Base-by-base conservation (phyloP, 1,140 invertebrate genomes). In the Dinoponera quadriceps region DNA sequence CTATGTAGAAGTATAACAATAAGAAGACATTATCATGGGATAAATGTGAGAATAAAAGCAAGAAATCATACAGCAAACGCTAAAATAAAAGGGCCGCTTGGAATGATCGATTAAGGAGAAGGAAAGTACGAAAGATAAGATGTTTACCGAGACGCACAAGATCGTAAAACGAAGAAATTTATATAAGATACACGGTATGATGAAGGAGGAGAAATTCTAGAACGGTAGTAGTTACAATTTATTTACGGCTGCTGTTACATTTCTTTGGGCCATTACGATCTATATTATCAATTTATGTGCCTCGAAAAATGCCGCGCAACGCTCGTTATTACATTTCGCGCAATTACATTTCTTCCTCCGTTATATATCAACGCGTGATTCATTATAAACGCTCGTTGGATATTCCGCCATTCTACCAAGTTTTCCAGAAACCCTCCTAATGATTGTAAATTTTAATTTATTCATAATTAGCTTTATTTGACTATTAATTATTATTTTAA, bases 231-330 rank as follows among this genome's bases (percentile, higher is more conserved):
- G n/a, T 59, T 59, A 29, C 0, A 59, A 80, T 80, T 80, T 71
- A 80, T 80, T 80, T 57, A 69, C 3, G 1, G 3, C 22, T 2
- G 20, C 14, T 38, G 33, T 69, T 78, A 57, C 7, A 69, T 69
- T 48, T 27, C 55, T 80, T 65, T 59, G 14, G 16, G 14, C 33
- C 22, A 69, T 78, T 78, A 68, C 2, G 18, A 44, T 38, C 20
- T 55, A 33, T 25, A 29, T 69, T 78, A 57, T 78, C 33, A 78
- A 69, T 69, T 69, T 69, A 78, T n/a, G 33, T 69, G 38, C 38
- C 51, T 55, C 1, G 9, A 38, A 48, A 80, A 69, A 48, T 0
- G 1, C n/a, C 55, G 54, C n/a, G 38, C 38, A 44, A 71, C 11
- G n/a, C 18, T 66, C 20, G 48, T 13, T 33, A 54, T 80, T 77